phyloP scores from a whole-genome alignment of 2,113 vertebrate genomes.

The Nycticorax nycticorax region DNA sequence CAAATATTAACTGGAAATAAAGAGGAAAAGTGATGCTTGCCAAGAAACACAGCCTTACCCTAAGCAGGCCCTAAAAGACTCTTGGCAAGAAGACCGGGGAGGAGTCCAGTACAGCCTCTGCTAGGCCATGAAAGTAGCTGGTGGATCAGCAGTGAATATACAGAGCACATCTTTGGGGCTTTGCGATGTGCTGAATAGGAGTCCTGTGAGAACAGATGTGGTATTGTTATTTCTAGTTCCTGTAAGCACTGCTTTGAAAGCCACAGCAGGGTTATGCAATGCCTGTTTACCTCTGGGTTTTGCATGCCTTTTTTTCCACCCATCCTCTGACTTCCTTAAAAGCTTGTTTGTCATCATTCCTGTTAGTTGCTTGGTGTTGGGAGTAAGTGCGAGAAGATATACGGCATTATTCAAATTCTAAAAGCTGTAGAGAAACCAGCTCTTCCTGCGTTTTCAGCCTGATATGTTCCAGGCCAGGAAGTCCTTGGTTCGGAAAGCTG shows the following conservation, averaged over 20 bases:
- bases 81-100: background rate
- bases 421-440: background rate
- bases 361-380: background rate
- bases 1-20: background rate
- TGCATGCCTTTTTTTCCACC: background rate
- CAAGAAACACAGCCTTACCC: background rate
- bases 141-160: background rate
- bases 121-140: background rate
- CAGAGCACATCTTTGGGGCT: background rate
- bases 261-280: background rate
- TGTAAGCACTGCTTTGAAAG: background rate
- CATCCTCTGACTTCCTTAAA: background rate
- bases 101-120: background rate
- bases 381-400: accelerated
- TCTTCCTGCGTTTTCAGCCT: background rate
- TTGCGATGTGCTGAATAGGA: background rate
- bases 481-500: background rate
- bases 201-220: background rate
- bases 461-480: background rate
- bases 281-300: background rate
- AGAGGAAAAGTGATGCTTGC: background rate
- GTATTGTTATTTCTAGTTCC: background rate
- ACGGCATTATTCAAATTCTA: background rate
- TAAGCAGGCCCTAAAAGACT: background rate
- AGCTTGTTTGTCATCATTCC: background rate